Base-by-base conservation (phyloP, 2,888 invertebrate species). In the Stenoptilia bipunctidactyla region DNA sequence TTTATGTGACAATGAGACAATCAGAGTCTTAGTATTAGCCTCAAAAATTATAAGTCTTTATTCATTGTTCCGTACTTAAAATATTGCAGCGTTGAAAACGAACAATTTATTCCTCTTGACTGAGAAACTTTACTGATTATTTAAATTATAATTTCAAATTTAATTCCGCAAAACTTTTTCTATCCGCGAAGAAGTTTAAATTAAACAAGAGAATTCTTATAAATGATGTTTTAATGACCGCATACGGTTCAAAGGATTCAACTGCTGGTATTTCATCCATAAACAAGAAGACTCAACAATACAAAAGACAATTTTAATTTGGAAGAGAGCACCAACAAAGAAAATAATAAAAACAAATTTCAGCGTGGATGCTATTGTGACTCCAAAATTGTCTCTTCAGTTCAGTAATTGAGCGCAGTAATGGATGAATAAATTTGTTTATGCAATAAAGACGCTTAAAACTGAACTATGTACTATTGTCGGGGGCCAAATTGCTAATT, bases 401-500 rank as follows among this genome's bases (percentile, higher is more conserved):
- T 54, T 52, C 59, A 51, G 65, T 68, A 74, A 76, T 75, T 71
- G 69, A 66, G 68, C 63, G 51, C 60, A 59, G 63, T 69, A 69
- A 70, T 69, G 67, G 74, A 66, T 67, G 66, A 71, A 72, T 72
- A 70, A 75, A 74, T 73, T 76, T 72, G 70, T 75, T 72, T 66
- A 62, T 61, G 66, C 70, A 68, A 73, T 76, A 75, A 76, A 73
- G 74, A 73, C 66, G 67, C 64, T 73, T 70, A 67, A 58, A 72
- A 71, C 70, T 73, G 69, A 74, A 80, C 77, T 76, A 73, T 72
- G 70, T 67, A 65, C 73, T 72, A 70, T 75, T 77, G 74, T 72
- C 56, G 63, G 66, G 68, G 66, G 68, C 69, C 71, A 76, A 80
- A 74, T 73, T 67, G 74, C 76, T 82, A 82, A 80, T 82, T 83